A percentile compares a stretch with the other conserved stretches of the same genome.
These are phyloP conservation scores for Seira ritae DNA, from an alignment of 2,888 invertebrate species.

Conservation along the genomic window DNA sequence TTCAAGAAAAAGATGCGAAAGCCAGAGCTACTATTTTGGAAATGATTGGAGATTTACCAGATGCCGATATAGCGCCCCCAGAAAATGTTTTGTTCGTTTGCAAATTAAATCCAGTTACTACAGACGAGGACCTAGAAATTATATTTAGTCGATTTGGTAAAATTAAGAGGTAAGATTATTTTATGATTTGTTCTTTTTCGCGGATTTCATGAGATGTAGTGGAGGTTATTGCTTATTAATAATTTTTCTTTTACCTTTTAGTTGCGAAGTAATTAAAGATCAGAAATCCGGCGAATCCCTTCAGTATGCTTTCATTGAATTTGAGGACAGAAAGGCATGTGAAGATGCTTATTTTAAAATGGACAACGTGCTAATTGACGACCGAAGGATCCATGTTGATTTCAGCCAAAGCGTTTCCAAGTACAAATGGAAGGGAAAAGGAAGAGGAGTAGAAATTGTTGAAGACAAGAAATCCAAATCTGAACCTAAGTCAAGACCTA, in stretches of 20 bases:
- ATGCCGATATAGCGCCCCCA: conserved; percentile 97
- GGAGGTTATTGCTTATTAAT: too few species aligned
- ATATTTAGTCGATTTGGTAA: conserved; percentile 98
- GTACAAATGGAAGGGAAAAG: conserved; percentile 92
- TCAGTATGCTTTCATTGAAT: conserved; percentile 99
- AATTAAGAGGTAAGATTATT: conserved; percentile 82
- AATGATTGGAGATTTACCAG: conserved; percentile 98
- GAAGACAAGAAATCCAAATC: conserved; percentile 48
- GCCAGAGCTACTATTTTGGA: conserved; percentile 98
- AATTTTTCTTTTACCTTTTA: too few species aligned
- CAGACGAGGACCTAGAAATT: conserved; percentile 97
- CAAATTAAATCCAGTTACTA: conserved; percentile 98
- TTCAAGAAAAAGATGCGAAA: conserved; percentile 94
- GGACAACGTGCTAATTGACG: conserved; percentile 99
- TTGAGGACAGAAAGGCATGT: conserved; percentile 92
- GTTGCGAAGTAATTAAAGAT: conserved; percentile 97
- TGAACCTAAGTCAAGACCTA: conserved; percentile 33
- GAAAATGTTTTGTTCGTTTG: conserved; percentile 99
- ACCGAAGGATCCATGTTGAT: conserved; percentile 98
- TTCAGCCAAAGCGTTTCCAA: conserved; percentile 99
- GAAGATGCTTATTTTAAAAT: conserved; percentile 99
- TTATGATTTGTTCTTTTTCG: neutral
- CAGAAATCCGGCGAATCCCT: conserved; percentile 94
- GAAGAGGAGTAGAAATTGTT: conserved; percentile 72
- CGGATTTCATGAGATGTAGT: neutral